Percentiles rank a stretch among this genome's conserved stretches.
Conservation (phyloP, 2,888 invertebrate genomes). For the Tortricodes alternella region DNA sequence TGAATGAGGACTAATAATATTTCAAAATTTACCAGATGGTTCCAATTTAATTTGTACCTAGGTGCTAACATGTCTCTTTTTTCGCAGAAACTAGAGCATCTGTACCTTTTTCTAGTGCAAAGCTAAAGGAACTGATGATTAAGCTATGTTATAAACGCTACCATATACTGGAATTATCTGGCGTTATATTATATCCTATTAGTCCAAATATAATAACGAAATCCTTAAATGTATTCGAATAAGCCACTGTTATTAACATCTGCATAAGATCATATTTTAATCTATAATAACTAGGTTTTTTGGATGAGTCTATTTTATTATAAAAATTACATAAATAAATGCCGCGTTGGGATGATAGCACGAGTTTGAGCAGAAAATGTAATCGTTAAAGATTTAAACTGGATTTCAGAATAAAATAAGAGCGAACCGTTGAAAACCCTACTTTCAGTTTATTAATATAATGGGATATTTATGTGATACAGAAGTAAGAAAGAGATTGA, state of each 20-base stretch:
- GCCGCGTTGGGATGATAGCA: background rate
- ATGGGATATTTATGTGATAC: too few species aligned
- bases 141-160: background rate
- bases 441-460: too few species aligned
- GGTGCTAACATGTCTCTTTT: background rate
- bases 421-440: too few species aligned
- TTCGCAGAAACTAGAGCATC: background rate
- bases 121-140: background rate
- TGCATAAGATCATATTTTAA: slow-evolving; percentile 27
- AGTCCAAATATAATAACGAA: too few species aligned
- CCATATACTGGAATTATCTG: background rate
- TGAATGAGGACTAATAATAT: background rate
- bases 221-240: slow-evolving; percentile 1
- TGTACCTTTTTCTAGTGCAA: background rate
- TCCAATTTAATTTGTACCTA: background rate
- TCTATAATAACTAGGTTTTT: slow-evolving; percentile 17
- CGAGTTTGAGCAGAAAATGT: background rate
- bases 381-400: too few species aligned
- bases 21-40: too few species aligned
- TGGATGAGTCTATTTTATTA: slow-evolving; percentile 15
- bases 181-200: background rate
- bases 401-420: too few species aligned
- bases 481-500: too few species aligned
- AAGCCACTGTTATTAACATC: slow-evolving; percentile 10
- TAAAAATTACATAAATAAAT: slow-evolving; percentile 17